Evolutionary conservation across 2,888 invertebrate species (phyloP).

Genomic region (Perdita meconis): DNA sequence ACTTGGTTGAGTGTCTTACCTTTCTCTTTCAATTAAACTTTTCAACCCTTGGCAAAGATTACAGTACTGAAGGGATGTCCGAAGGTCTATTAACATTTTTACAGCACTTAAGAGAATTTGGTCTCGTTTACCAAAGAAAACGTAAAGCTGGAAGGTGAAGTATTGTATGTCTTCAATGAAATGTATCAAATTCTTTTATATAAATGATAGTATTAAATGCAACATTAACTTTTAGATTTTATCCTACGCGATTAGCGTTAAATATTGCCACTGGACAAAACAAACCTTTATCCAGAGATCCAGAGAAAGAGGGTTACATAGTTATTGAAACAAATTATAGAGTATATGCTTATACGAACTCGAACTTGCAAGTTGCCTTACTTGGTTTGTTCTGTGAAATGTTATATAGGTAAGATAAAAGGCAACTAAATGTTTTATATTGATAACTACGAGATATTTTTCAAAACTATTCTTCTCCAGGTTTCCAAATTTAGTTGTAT

Average conservation of each 20-base stretch:
- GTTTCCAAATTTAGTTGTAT: constrained; percentile 98
- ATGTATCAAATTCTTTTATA: constrained; percentile 9
- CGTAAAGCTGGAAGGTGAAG: constrained; percentile 86
- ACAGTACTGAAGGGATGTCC: constrained; percentile 97
- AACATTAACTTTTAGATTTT: constrained; percentile 87
- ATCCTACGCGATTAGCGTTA: constrained; percentile 96
- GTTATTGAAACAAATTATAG: constrained; percentile 98
- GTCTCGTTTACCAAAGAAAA: constrained; percentile 97
- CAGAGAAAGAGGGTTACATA: constrained; percentile 89
- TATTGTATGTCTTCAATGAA: constrained; percentile 8
- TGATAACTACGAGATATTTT: neutral
- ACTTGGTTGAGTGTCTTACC: constrained; percentile 95
- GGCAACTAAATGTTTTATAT: neutral
- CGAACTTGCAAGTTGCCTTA: constrained; percentile 95
- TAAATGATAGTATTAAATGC: constrained; percentile 39
- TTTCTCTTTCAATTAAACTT: constrained; percentile 99
- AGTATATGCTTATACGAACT: constrained; percentile 98
- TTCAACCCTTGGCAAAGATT: constrained; percentile 97
- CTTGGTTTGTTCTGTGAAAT: constrained; percentile 97
- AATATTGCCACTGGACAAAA: constrained; percentile 90
- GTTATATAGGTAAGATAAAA: constrained; percentile 89
- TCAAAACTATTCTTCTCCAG: constrained; percentile 85
- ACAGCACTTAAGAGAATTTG: constrained; percentile 98
- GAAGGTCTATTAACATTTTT: constrained; percentile 94
- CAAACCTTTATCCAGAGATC: constrained; percentile 81